A percentile compares a stretch with the other conserved stretches of the same genome.
Conservation (phyloP, 2,113 vertebrate species). For the Macquaria australasica region DNA sequence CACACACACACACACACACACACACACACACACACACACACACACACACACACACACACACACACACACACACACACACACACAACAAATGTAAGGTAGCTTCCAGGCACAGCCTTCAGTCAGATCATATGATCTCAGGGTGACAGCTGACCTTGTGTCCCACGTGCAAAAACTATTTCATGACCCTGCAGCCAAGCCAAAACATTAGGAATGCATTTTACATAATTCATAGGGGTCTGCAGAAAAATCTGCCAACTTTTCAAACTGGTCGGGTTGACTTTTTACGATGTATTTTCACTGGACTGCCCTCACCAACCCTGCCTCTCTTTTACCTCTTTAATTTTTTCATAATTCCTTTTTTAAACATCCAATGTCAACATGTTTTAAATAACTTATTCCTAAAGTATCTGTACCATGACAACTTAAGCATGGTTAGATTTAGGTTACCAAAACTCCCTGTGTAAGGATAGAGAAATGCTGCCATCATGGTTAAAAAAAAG, state of each 20-base stretch:
- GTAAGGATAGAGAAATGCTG: neutral
- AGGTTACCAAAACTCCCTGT: neutral
- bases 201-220: slow-evolving; percentile 65
- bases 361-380: neutral
- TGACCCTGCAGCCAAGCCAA: slow-evolving; percentile 63
- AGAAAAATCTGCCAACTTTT: slow-evolving; percentile 45
- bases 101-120: slow-evolving; percentile 60
- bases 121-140: slow-evolving; percentile 56
- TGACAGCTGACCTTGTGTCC: slow-evolving; percentile 74
- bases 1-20: slow-evolving; percentile 6
- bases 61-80: neutral
- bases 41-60: neutral
- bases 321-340: neutral
- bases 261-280: slow-evolving; percentile 45
- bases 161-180: slow-evolving; percentile 54
- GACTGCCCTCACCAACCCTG: neutral
- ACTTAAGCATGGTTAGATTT: neutral
- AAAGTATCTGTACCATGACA: neutral
- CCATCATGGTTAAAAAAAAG: neutral
- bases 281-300: slow-evolving; percentile 12
- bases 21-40: slow-evolving; percentile 3
- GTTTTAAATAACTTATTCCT: slow-evolving; percentile 1
- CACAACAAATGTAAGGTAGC: slow-evolving; percentile 9
- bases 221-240: slow-evolving; percentile 58
- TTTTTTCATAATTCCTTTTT: neutral